phyloP scores from a whole-genome alignment of 2,888 invertebrate genomes.

The Drosophila fulvimacula region DNA sequence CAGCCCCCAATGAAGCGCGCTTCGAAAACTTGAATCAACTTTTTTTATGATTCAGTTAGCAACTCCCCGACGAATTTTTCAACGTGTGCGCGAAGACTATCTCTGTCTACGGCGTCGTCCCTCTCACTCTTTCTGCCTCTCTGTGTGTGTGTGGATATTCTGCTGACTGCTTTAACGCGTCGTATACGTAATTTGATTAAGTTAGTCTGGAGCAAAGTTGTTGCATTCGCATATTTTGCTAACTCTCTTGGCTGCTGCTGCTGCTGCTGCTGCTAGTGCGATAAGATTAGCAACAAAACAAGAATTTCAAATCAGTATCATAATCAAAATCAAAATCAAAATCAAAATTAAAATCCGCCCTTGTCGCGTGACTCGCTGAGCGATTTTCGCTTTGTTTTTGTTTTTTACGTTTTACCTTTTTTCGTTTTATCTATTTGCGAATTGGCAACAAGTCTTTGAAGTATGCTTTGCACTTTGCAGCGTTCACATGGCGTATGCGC shows the following conservation, averaged over 20 bases:
- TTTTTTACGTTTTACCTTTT: neutral
- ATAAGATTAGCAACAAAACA: slow-evolving; percentile 51
- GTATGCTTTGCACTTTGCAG: slow-evolving; percentile 17
- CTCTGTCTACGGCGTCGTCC: neutral
- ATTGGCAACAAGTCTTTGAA: slow-evolving; percentile 18
- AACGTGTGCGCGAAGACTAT: slow-evolving; percentile 6
- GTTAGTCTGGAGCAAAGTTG: slow-evolving; percentile 11
- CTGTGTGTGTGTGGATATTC: slow-evolving; percentile 17
- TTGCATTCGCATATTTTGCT: slow-evolving; percentile 27
- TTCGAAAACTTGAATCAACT: slow-evolving; percentile 35
- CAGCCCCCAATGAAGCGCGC: slow-evolving; percentile 57
- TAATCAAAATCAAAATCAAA: slow-evolving; percentile 14
- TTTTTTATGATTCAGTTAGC: slow-evolving; percentile 71
- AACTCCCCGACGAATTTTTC: slow-evolving; percentile 34
- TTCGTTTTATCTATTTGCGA: slow-evolving; percentile 5
- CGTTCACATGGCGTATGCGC: slow-evolving; percentile 34
- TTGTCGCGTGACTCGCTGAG: slow-evolving; percentile 45
- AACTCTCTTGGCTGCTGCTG: slow-evolving; percentile 14
- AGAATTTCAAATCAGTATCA: slow-evolving; percentile 10
- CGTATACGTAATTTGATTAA: slow-evolving; percentile 65
- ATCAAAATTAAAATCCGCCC: slow-evolving; percentile 40
- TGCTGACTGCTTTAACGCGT: slow-evolving; percentile 38
- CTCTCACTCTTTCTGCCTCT: neutral
- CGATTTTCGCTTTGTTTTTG: slow-evolving; percentile 14
- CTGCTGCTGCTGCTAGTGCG: slow-evolving; percentile 28